phyloP scores from a whole-genome alignment of 1,140 invertebrate genomes.

The Nebria ingens region DNA sequence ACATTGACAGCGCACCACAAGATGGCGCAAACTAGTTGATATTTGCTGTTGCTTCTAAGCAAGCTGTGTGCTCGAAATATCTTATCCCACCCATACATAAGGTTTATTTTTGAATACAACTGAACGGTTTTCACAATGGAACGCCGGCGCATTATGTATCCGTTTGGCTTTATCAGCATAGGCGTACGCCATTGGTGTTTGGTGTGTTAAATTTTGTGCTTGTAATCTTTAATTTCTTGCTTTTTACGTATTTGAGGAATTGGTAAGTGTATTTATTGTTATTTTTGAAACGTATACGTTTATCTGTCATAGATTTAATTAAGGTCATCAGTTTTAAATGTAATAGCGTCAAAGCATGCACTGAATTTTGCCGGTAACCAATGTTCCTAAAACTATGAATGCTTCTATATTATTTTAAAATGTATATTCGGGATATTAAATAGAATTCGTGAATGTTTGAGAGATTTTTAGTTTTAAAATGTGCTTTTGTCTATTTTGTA shows the following conservation, averaged over 20 bases:
- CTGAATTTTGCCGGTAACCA: not conserved
- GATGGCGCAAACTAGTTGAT: too few relatives aligned
- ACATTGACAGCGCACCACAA: too few relatives aligned
- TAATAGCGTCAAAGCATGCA: too few relatives aligned
- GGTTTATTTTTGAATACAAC: not conserved
- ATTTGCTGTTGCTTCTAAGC: too few relatives aligned
- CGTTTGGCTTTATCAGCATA: not conserved
- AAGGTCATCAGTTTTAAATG: too few relatives aligned
- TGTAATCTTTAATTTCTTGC: not conserved
- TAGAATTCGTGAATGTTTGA: too few relatives aligned
- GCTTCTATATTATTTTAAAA: too few relatives aligned
- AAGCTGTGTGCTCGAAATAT: too few relatives aligned
- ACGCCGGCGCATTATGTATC: not conserved
- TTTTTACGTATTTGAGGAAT: not conserved
- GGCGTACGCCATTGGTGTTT: conserved; percentile 7
- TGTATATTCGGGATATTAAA: too few relatives aligned
- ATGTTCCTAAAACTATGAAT: too few relatives aligned
- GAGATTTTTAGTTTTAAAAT: too few relatives aligned
- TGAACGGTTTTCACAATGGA: not conserved
- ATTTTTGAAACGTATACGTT: not conserved
- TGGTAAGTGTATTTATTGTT: not conserved
- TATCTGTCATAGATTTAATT: not conserved
- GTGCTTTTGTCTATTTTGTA: too few relatives aligned
- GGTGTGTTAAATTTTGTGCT: conserved; percentile 1
- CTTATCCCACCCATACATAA: not conserved